phyloP scores from a whole-genome alignment of 2,888 invertebrate species.

The Marasmarcha lunaedactyla region DNA sequence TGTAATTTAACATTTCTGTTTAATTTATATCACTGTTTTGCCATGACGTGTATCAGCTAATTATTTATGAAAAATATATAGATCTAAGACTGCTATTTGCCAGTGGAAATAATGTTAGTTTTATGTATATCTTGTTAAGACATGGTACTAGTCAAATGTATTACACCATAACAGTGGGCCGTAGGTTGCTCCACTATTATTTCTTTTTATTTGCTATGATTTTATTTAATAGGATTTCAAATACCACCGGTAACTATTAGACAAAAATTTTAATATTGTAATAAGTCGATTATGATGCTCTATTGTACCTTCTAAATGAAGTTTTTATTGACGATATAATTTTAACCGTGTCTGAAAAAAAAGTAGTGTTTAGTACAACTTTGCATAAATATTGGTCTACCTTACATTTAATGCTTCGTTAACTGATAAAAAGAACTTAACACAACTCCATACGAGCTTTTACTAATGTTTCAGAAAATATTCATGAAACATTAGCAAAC shows the following conservation, averaged over 20 bases:
- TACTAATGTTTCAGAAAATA: too few species aligned
- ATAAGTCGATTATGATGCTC: too few species aligned
- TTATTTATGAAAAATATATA: constrained; percentile 8
- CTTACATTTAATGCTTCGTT: too few species aligned
- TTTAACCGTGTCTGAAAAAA: too few species aligned
- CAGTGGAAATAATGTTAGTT: constrained; percentile 46
- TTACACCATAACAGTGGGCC: constrained; percentile 41
- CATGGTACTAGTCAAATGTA: constrained; percentile 56
- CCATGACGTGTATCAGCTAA: neutral
- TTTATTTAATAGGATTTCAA: too few species aligned
- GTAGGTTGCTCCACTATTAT: constrained; percentile 38
- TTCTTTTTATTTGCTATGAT: constrained; percentile 1
- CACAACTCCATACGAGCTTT: too few species aligned
- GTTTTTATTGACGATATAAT: too few species aligned
- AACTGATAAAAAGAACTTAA: too few species aligned
- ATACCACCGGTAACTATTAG: constrained; percentile 2
- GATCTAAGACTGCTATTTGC: constrained; percentile 55
- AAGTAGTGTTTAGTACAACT: too few species aligned
- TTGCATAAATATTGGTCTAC: too few species aligned
- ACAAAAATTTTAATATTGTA: neutral
- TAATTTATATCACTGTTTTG: constrained; percentile 1
- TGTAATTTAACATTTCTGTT: constrained; percentile 1
- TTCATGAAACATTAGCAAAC: too few species aligned
- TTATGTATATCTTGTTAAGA: constrained; percentile 45
- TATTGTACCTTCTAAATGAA: too few species aligned